Percentiles rank a stretch among this genome's conserved stretches.
phyloP scores from a whole-genome alignment of 2,888 invertebrate genomes.

The Alsophila aescularia region DNA sequence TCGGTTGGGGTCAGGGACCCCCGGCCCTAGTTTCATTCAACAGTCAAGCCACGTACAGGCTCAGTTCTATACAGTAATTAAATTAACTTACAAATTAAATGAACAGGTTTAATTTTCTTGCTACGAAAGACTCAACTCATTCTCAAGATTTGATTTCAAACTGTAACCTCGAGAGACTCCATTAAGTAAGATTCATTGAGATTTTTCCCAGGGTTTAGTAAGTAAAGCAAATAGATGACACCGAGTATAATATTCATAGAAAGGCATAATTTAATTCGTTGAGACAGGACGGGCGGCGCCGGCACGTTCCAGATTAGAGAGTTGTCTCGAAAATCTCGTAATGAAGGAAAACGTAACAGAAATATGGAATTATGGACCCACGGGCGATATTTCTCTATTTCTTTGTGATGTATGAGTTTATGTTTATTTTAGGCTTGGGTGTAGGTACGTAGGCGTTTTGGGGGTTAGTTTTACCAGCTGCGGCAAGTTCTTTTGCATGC shows the following conservation, averaged over 20 bases:
- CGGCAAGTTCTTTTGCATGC: too few relatives aligned
- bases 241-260: slow-evolving; percentile 81
- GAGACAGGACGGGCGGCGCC: slow-evolving; percentile 63
- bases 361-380: slow-evolving; percentile 72
- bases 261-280: slow-evolving; percentile 78
- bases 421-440: slow-evolving; percentile 27
- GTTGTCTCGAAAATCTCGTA: slow-evolving; percentile 69
- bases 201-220: slow-evolving; percentile 57
- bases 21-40: too few relatives aligned
- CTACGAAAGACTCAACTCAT: background rate
- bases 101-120: background rate
- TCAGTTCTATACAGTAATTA: too few relatives aligned
- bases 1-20: too few relatives aligned
- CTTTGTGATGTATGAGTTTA: slow-evolving; percentile 39
- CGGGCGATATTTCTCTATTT: slow-evolving; percentile 63
- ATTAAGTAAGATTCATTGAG: slow-evolving; percentile 59
- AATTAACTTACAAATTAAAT: too few relatives aligned
- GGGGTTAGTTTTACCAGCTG: background rate
- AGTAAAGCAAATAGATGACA: slow-evolving; percentile 71
- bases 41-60: too few relatives aligned
- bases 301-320: slow-evolving; percentile 65
- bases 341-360: slow-evolving; percentile 68
- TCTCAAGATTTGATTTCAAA: background rate
- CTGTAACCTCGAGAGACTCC: background rate
- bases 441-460: background rate